These are phyloP conservation scores for Hoplodrina ambigua DNA, from an alignment of 2,888 invertebrate species.

Conservation along the genomic window DNA sequence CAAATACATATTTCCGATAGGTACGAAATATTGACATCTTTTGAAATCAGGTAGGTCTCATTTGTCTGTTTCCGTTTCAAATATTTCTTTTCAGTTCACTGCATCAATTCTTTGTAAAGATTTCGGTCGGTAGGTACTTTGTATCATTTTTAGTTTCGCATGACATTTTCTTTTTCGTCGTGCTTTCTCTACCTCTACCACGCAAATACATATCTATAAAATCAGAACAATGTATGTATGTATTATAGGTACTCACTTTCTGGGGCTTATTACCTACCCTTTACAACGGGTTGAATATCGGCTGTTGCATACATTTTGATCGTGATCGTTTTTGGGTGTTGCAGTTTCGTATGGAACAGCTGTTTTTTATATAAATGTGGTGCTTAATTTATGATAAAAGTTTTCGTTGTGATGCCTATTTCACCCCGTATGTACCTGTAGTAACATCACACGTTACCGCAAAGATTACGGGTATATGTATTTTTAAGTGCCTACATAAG, in stretches of 20 bases:
- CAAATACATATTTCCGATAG: constrained; percentile 46
- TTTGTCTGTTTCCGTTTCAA: constrained; percentile 40
- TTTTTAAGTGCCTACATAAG: not conserved
- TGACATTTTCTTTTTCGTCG: not conserved
- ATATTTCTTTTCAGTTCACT: constrained; percentile 10
- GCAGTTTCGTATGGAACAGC: no score
- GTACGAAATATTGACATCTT: constrained; percentile 36
- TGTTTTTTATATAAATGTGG: no score
- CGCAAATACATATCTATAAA: not conserved
- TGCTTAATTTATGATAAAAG: no score
- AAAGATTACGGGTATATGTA: not conserved
- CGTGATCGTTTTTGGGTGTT: no score
- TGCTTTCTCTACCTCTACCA: not conserved
- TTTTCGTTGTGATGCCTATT: no score
- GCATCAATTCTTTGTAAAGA: not conserved
- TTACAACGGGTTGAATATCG: not conserved
- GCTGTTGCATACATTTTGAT: no score
- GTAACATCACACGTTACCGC: not conserved
- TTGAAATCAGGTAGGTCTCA: constrained; percentile 28
- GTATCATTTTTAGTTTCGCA: not conserved
- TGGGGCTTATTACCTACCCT: not conserved
- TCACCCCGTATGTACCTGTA: not conserved
- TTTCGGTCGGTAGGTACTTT: constrained; percentile 1
- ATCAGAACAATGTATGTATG: not conserved
- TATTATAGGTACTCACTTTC: not conserved